phyloP scores from a whole-genome alignment of 2,113 vertebrate species.

The Tiliqua scincoides region DNA sequence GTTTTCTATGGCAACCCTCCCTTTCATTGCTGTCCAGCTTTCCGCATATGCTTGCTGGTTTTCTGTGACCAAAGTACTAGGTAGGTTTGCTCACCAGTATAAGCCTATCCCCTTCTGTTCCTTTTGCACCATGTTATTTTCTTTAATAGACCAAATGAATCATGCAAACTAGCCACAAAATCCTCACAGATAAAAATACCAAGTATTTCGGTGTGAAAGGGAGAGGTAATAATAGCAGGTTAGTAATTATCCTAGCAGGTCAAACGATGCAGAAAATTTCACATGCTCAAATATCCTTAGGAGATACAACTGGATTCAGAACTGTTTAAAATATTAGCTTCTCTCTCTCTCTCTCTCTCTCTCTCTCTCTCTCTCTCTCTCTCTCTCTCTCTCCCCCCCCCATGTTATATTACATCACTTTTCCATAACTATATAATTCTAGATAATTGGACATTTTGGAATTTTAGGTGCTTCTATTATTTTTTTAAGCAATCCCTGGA shows the following conservation, averaged over 20 bases:
- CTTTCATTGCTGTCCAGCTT: not conserved
- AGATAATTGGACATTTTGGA: not conserved
- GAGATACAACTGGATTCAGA: not conserved
- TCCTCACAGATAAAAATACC: constrained; percentile 36
- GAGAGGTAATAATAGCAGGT: constrained; percentile 11
- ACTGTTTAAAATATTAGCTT: not conserved
- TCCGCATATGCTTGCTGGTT: not conserved
- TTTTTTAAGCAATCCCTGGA: not conserved
- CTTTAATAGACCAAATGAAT: constrained; percentile 27
- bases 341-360: not conserved
- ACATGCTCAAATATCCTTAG: constrained; percentile 1
- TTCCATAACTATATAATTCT: not conserved
- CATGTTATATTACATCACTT: not conserved
- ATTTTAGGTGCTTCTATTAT: not conserved
- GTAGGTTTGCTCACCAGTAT: not conserved
- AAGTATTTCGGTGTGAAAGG: constrained; percentile 19
- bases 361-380: not conserved
- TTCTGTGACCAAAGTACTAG: not conserved
- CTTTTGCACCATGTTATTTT: constrained; percentile 11
- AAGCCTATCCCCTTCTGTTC: not conserved
- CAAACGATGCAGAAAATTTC: constrained; percentile 17
- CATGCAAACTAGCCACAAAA: constrained; percentile 25
- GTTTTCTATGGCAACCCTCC: not conserved
- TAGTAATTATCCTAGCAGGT: constrained; percentile 22
- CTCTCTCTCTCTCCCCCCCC: not conserved